Evolutionary conservation across 2,113 vertebrate species (phyloP), one percentile per base, ranked within the genome.

Genomic region (Microtus richardsoni): DNA sequence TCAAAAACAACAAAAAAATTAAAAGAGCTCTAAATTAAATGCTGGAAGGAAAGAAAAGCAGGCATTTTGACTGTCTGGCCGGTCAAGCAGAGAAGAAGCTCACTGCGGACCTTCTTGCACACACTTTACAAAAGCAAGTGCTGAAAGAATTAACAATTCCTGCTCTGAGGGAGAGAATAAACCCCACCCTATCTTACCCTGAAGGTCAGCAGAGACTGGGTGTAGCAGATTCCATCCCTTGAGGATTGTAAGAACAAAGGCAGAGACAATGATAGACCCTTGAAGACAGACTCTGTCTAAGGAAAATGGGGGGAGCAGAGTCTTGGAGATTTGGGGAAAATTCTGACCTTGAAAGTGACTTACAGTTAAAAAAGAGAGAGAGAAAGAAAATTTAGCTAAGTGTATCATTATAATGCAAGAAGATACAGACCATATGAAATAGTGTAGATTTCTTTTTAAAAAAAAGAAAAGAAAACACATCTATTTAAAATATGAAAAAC

Each of bases 181-280:
- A 49, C 54, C 3, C 1, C 36, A 36, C 19, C 2, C 1, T 3
- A 26, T 22, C 52, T 36, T 24, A 39, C 30, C 2, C 5, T 12
- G 8, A 70, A 58, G 36, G 24, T 39, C 73, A 89, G n/a, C 1
- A 24, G 26, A 70, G 12, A 13, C 44, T 22, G 24, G 71, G 8
- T 7, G 21, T 62, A 47, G 5, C 33, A 36, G 19, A 66, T 41
- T 82, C 13, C 49, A 3, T 30, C n/a, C 14, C 14, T 1, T 54
- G n/a, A 17, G 11, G 12, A n/a, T 77, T 7, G 77, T 39, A 77
- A 86, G 14, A 92, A 73, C 33, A 71, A 64, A 83, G 26, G 47
- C 12, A 30, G 21, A n/a, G n/a, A 71, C 36, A 21, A 11, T 33
- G 39, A 14, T 12, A 36, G 47, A 30, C 21, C 58, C 62, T 5